Percentiles rank a stretch among this genome's conserved stretches.
phyloP scores from a whole-genome alignment of 2,797 vertebrate species.

The Notamacropus eugenii region DNA sequence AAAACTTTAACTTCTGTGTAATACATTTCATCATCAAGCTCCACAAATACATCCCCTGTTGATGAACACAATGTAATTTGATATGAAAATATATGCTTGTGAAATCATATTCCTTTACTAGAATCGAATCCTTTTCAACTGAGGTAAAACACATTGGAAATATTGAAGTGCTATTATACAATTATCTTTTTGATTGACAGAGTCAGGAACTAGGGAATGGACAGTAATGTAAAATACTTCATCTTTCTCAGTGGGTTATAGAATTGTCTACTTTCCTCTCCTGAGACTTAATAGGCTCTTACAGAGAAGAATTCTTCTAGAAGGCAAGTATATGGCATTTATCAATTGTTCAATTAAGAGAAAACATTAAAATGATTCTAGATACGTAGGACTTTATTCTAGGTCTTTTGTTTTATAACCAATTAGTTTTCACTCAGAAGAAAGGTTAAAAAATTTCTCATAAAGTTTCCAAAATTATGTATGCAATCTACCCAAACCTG shows the following conservation, averaged over 20 bases:
- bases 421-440: not conserved
- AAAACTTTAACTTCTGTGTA: not conserved
- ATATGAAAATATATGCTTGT: not conserved
- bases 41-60: not conserved
- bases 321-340: not conserved
- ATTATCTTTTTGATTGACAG: not conserved
- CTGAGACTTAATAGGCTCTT: not conserved
- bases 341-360: not conserved
- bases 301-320: not conserved
- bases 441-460: not conserved
- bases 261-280: not conserved
- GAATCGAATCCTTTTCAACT: not conserved
- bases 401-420: not conserved
- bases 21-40: conserved; percentile 7
- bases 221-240: not conserved
- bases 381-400: not conserved
- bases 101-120: not conserved
- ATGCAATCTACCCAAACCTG: not conserved
- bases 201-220: not conserved
- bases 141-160: not conserved
- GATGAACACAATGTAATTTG: not conserved
- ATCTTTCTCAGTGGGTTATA: not conserved
- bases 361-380: not conserved
- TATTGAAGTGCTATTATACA: not conserved
- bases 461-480: not conserved